Conservation (phyloP, 1,140 invertebrate species). For the Belonocnema kinseyi region DNA sequence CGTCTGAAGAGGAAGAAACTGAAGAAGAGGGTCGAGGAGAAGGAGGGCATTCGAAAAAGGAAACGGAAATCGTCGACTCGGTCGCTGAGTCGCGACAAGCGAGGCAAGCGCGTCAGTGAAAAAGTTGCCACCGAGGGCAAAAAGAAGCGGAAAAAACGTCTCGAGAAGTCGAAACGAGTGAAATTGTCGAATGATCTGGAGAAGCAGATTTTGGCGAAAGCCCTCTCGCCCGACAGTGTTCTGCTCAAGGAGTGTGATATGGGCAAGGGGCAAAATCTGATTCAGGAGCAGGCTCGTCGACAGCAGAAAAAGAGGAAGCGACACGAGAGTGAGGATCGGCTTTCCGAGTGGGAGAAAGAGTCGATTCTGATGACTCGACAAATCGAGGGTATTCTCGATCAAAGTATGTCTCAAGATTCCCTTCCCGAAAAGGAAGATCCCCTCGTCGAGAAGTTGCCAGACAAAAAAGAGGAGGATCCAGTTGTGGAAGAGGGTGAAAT, state of each 20-base stretch:
- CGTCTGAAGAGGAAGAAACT: constrained; percentile 43
- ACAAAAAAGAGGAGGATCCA: constrained; percentile 32
- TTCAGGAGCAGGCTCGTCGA: not conserved
- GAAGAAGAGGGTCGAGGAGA: constrained; percentile 48
- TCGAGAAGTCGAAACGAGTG: constrained; percentile 6
- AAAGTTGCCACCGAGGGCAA: not conserved
- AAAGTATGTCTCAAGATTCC: not conserved
- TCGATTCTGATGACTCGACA: constrained; percentile 38
- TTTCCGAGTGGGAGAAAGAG: constrained; percentile 58
- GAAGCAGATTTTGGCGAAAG: not conserved
- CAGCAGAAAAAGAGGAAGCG: constrained; percentile 37
- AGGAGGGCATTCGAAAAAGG: constrained; percentile 42
- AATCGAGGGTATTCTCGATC: constrained; percentile 13
- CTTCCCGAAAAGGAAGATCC: constrained; percentile 31
- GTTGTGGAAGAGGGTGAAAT: constrained; percentile 20
- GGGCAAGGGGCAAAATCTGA: not conserved
- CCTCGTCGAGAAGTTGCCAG: constrained; percentile 21
- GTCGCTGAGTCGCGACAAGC: constrained; percentile 28
- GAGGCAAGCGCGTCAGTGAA: not conserved
- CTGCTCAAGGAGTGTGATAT: not conserved
- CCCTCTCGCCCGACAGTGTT: constrained; percentile 3
- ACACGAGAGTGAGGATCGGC: constrained; percentile 33
- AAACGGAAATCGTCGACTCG: constrained; percentile 29
- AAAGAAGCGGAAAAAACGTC: not conserved
- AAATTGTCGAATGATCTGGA: constrained; percentile 5